Conservation (phyloP, 2,113 vertebrate species). For the Xenopus tropicalis region DNA sequence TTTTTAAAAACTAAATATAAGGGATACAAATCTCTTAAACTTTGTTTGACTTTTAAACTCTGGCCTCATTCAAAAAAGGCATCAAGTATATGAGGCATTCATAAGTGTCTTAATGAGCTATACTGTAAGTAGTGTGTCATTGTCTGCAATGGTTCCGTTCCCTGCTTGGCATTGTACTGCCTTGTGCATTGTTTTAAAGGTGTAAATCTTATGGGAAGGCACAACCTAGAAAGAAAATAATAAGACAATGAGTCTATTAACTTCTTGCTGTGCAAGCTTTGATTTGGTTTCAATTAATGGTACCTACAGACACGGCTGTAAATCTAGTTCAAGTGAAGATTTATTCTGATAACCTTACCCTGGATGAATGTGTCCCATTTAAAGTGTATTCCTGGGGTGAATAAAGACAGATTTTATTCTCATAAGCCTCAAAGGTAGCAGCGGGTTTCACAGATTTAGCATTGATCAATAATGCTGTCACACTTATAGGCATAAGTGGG, state of each 20-base stretch:
- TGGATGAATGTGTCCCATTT: constrained; percentile 9
- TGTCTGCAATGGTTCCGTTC: background rate
- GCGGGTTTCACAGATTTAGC: constrained; percentile 15
- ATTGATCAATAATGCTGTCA: constrained; percentile 29
- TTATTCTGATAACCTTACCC: constrained; percentile 26
- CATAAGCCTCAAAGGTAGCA: constrained; percentile 23
- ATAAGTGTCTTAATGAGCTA: background rate
- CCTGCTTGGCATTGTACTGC: background rate
- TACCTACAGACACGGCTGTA: constrained; percentile 10
- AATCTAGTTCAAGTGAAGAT: constrained; percentile 20
- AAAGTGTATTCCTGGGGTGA: constrained; percentile 14
- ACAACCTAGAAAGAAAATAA: background rate
- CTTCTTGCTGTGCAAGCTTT: background rate
- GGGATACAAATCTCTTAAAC: background rate
- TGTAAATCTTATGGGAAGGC: background rate
- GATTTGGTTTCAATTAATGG: constrained; percentile 5
- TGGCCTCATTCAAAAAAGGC: background rate
- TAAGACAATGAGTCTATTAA: background rate
- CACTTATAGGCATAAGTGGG: background rate
- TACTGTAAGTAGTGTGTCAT: background rate
- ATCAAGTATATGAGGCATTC: background rate
- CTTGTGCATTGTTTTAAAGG: background rate
- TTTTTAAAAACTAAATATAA: too few species aligned
- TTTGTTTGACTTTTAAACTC: background rate
- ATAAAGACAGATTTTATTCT: constrained; percentile 17